Base-by-base conservation (phyloP, 2,113 vertebrate species). In the Danionella cerebrum region DNA sequence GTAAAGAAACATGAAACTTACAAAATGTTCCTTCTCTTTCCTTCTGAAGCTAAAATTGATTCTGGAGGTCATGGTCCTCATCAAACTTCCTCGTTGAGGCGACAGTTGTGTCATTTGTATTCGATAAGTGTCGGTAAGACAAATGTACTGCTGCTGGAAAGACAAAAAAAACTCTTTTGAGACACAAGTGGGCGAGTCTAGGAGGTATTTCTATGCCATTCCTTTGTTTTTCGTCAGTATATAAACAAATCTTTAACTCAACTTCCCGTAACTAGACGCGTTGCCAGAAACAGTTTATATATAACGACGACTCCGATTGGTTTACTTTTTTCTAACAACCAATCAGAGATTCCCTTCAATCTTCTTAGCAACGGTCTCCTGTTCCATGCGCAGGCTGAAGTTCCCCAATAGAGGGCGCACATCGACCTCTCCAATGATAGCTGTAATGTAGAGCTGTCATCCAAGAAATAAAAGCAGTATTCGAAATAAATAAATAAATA, bases 341-440 rank as follows among this genome's bases (percentile, higher is more conserved):
- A 89, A 82, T 85, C 80, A 74, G 27, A 1, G 42, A 24, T 8
- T 1, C 18, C 4, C 11, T 80, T 81, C 24, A 52, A 67, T 81
- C 65, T 5, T 60, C 87, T 16, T 90, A 88, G 86, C 85, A 90
- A 90, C 87, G 80, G 54, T 21, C 13, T 53, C n/a, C 25, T 19
- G 27, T 2, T 14, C 22, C 14, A 7, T 13, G 6, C 25, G 19
- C 16, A 6, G n/a, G 29, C 54, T 2, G 4, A 13, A 62, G 6
- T 13, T 2, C 3, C 9, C 68, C 83, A 50, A 6, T 16, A 81
- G 83, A 31, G 55, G 80, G 75, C n/a, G 69, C 39, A 27, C 3
- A 25, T 53, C 1, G 51, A 19, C 29, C 27, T 6, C 48, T 27
- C 14, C 10, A 33, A n/a, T n/a, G n/a, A n/a, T n/a, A n/a, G n/a